phyloP scores from a whole-genome alignment of 2,888 invertebrate genomes.

The Hydroisotoma schaefferi region DNA sequence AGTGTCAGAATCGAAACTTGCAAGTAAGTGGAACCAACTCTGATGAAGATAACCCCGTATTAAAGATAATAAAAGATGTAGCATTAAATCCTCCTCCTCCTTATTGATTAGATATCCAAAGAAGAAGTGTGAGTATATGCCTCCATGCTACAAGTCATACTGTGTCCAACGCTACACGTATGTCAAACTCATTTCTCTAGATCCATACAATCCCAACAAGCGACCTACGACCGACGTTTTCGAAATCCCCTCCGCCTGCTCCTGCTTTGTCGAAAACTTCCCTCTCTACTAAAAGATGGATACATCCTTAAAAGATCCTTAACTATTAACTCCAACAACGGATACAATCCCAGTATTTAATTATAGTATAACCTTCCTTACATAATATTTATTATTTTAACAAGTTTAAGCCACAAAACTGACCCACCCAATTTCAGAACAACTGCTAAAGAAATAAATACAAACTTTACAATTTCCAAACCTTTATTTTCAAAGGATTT shows the following conservation, averaged over 20 bases:
- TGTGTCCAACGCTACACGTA: slow-evolving; percentile 51
- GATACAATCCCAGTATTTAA: no score
- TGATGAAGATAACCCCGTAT: not conserved
- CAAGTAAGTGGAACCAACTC: slow-evolving; percentile 47
- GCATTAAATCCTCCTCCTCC: not conserved
- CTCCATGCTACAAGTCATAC: slow-evolving; percentile 49
- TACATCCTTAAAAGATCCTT: no score
- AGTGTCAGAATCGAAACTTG: slow-evolving; percentile 51
- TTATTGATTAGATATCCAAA: slow-evolving; percentile 48
- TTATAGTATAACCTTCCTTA: no score
- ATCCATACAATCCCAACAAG: slow-evolving; percentile 49
- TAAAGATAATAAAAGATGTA: not conserved
- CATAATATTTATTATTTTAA: no score
- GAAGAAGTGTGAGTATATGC: slow-evolving; percentile 51
- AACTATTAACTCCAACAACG: no score
- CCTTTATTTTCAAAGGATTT: no score
- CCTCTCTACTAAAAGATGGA: slow-evolving; percentile 44
- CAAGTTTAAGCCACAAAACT: no score
- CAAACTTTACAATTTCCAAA: no score
- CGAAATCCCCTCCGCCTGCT: slow-evolving; percentile 51
- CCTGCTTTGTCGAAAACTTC: slow-evolving; percentile 51
- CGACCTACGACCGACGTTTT: slow-evolving; percentile 51
- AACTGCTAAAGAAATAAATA: no score
- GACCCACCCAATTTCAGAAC: no score
- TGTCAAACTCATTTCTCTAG: slow-evolving; percentile 50